These are phyloP conservation scores for Chelonus formosanus DNA, from an alignment of 2,888 invertebrate species.

Conservation along the genomic window DNA sequence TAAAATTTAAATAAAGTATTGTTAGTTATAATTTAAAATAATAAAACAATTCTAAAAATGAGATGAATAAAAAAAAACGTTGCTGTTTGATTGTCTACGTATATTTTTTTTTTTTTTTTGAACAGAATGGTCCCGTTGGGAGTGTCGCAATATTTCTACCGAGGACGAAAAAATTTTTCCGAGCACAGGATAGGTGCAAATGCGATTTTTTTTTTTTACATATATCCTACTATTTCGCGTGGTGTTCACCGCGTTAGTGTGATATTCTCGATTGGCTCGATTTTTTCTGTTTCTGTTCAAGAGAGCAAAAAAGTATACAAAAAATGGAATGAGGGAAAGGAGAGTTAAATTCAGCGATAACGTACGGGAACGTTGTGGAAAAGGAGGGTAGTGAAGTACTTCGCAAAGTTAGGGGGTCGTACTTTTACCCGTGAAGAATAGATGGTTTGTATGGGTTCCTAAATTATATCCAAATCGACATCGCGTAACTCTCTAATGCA, in stretches of 20 bases:
- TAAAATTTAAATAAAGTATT: too few species aligned
- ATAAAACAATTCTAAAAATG: neutral
- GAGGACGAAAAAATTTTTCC: conserved; percentile 18
- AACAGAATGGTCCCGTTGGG: conserved; percentile 20
- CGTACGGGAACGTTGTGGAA: neutral
- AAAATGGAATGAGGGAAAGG: neutral
- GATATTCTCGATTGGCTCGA: conserved; percentile 10
- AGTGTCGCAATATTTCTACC: conserved; percentile 32
- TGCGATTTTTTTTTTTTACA: conserved; percentile 16
- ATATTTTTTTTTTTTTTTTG: conserved; percentile 19
- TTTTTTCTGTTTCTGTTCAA: neutral
- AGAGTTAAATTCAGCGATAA: neutral
- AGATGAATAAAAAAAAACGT: conserved; percentile 1
- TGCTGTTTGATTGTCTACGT: conserved; percentile 19
- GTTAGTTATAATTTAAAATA: neutral
- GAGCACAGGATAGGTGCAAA: neutral
- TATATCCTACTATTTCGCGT: neutral
- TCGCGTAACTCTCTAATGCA: conserved; percentile 45
- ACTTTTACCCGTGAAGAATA: conserved; percentile 46
- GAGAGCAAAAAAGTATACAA: neutral
- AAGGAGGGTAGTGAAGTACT: conserved; percentile 9
- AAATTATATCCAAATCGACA: conserved; percentile 50
- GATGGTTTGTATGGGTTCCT: conserved; percentile 52
- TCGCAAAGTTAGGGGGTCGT: conserved; percentile 27
- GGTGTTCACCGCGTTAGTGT: neutral